Evolutionary conservation across 2,797 vertebrate genomes (phyloP).

Genomic region (Halcyon chelicuti): DNA sequence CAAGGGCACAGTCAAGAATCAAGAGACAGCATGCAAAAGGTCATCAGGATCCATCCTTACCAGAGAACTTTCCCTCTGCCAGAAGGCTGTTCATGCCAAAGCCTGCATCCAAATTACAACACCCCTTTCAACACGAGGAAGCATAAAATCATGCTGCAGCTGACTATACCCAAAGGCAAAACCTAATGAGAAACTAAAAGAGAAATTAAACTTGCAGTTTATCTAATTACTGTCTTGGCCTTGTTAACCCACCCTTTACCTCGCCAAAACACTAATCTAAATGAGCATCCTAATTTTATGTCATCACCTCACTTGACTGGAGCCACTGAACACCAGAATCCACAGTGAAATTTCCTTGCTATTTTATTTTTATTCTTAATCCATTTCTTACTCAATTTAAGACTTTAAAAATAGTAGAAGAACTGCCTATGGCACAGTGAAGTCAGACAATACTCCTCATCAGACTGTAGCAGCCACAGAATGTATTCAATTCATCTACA

Average conservation of each 20-base stretch:
- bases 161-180: slow-evolving; percentile 13
- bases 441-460: neutral
- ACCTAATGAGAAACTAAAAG: slow-evolving; percentile 43
- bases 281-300: neutral
- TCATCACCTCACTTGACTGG: neutral
- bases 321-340: neutral
- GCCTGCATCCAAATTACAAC: neutral
- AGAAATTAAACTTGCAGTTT: slow-evolving; percentile 7
- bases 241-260: neutral
- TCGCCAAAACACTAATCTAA: slow-evolving; percentile 36
- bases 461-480: neutral
- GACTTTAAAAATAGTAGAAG: neutral
- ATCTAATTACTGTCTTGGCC: slow-evolving; percentile 18
- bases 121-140: neutral
- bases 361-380: neutral
- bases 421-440: neutral
- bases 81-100: neutral
- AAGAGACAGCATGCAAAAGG: neutral
- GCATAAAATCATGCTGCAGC: neutral
- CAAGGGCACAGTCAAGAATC: neutral
- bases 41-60: neutral
- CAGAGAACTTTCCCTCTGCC: neutral
- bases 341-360: neutral
- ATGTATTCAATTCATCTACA: neutral
- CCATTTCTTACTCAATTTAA: neutral